These are phyloP conservation scores for Lethrus apterus DNA, from an alignment of 1,140 invertebrate genomes.

Conservation along the genomic window DNA sequence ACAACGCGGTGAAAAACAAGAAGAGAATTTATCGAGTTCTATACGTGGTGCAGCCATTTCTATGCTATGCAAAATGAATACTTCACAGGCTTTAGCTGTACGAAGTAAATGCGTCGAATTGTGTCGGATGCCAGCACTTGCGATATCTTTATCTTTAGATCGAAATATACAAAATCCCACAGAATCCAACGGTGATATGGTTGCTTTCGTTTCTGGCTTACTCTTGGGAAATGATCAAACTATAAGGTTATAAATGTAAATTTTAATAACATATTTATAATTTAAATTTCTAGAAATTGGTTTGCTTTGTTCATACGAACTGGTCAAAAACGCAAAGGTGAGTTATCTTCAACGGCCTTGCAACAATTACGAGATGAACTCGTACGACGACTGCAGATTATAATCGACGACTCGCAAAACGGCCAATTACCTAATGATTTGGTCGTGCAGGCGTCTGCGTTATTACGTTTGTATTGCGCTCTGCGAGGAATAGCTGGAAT, in stretches of 20 bases:
- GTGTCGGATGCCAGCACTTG: conserved; percentile 81
- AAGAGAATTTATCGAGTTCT: conserved; percentile 66
- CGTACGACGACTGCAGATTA: conserved; percentile 57
- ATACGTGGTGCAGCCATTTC: conserved; percentile 66
- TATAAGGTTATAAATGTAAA: conserved; percentile 49
- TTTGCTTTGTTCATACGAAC: conserved; percentile 86
- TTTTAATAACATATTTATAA: not conserved
- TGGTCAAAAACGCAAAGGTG: conserved; percentile 82
- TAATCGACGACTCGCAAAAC: conserved; percentile 49
- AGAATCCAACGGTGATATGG: conserved; percentile 44
- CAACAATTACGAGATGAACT: conserved; percentile 73
- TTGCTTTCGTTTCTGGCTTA: conserved; percentile 86
- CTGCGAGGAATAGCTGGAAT: conserved; percentile 86
- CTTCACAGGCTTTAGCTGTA: conserved; percentile 72
- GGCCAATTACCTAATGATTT: conserved; percentile 55
- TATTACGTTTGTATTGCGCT: conserved; percentile 84
- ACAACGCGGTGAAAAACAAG: conserved; percentile 79
- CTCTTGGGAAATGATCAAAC: conserved; percentile 85
- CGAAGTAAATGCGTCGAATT: conserved; percentile 80
- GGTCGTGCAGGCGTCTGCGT: conserved; percentile 72
- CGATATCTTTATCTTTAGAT: conserved; percentile 69
- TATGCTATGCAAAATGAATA: conserved; percentile 84
- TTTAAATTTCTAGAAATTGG: conserved; percentile 55
- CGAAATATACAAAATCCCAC: conserved; percentile 27
- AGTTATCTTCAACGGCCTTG: conserved; percentile 61